Percentiles rank a stretch among this genome's conserved stretches.
phyloP scores from a whole-genome alignment of 2,797 vertebrate genomes.

The Notolepis coatsorum region DNA sequence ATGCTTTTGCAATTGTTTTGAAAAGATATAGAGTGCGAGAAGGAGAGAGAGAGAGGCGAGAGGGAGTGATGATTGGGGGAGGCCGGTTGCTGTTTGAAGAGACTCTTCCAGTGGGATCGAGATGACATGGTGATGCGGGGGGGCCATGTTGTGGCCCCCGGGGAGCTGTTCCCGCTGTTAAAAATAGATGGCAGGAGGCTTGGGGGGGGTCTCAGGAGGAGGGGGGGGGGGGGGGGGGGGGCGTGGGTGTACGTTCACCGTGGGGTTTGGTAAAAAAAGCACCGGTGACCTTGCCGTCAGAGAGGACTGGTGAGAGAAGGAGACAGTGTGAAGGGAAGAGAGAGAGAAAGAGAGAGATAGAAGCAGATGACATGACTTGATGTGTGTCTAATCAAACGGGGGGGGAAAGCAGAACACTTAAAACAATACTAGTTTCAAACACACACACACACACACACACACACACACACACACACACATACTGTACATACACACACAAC shows the following conservation, averaged over 20 bases:
- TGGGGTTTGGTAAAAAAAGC: slow-evolving; percentile 65
- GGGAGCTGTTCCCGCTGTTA: slow-evolving; percentile 79
- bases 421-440: slow-evolving; percentile 10
- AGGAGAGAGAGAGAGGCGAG: slow-evolving; percentile 10
- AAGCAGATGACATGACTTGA: slow-evolving; percentile 42
- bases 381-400: slow-evolving; percentile 62
- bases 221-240: not conserved
- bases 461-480: slow-evolving; percentile 4
- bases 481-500: slow-evolving; percentile 46
- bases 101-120: slow-evolving; percentile 81
- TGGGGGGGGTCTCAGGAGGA: slow-evolving; percentile 66
- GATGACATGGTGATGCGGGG: slow-evolving; percentile 76
- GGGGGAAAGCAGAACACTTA: slow-evolving; percentile 28
- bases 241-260: slow-evolving; percentile 16
- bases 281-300: slow-evolving; percentile 72
- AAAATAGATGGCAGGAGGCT: slow-evolving; percentile 79
- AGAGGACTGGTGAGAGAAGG: slow-evolving; percentile 58
- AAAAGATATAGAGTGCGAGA: too few species aligned
- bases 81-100: slow-evolving; percentile 74
- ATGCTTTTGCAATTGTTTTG: too few species aligned
- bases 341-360: slow-evolving; percentile 30
- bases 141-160: slow-evolving; percentile 71
- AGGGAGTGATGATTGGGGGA: slow-evolving; percentile 29
- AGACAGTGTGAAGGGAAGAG: slow-evolving; percentile 45
- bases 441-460: not conserved